Evolutionary conservation across 2,888 invertebrate genomes (phyloP).

Genomic region (Tenthredo livida): DNA sequence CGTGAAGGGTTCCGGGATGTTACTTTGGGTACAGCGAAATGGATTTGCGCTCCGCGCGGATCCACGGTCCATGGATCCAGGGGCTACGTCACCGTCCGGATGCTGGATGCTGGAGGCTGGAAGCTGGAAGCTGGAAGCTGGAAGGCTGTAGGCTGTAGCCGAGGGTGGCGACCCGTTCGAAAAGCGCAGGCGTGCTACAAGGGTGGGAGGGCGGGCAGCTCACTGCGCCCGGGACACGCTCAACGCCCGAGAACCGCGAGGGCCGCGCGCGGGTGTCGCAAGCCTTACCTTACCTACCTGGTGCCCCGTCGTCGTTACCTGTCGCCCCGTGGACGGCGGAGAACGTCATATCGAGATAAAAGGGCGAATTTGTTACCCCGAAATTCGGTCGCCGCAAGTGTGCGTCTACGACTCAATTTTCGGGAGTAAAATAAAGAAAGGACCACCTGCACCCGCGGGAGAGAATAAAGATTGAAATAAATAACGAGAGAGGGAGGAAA

Average conservation of each 20-base stretch:
- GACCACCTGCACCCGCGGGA: not conserved
- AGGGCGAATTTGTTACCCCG: not conserved
- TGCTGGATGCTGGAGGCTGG: constrained; percentile 29
- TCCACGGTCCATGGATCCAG: not conserved
- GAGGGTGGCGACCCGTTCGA: constrained; percentile 48
- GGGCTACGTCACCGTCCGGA: constrained; percentile 27
- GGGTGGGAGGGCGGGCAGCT: constrained; percentile 70
- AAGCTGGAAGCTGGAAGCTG: constrained; percentile 22
- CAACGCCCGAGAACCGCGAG: constrained; percentile 62
- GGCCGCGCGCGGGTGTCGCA: constrained; percentile 51
- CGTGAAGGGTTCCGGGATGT: not conserved
- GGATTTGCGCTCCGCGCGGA: not conserved
- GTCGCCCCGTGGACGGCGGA: not conserved
- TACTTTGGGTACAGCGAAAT: not conserved
- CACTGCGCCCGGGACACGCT: constrained; percentile 77
- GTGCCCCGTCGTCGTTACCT: not conserved
- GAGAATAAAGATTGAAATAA: not conserved
- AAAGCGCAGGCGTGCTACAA: constrained; percentile 46
- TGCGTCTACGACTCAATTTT: not conserved
- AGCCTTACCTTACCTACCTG: constrained; percentile 33
- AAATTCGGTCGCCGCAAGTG: not conserved
- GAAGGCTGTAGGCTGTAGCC: constrained; percentile 17
- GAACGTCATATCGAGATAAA: not conserved
- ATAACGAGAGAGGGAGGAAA: not conserved
- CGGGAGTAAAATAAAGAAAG: not conserved